A percentile compares a stretch with the other conserved stretches of the same genome.
phyloP scores from a whole-genome alignment of 2,113 vertebrate species.

The Azemiops feae region DNA sequence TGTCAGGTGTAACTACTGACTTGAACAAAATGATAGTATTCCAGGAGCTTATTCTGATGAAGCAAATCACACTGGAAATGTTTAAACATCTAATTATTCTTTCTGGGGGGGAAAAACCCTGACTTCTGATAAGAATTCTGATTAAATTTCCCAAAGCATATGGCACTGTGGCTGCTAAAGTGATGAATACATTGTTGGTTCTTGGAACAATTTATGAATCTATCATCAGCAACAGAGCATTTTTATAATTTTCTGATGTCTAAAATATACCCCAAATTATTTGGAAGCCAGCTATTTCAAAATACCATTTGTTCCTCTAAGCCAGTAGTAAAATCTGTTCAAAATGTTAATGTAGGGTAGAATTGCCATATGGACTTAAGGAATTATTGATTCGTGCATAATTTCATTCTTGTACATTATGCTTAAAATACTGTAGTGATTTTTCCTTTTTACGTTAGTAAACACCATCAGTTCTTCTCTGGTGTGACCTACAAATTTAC shows the following conservation, averaged over 20 bases:
- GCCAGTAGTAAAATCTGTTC: slow-evolving; percentile 36
- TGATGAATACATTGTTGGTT: slow-evolving; percentile 32
- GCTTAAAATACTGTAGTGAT: background rate
- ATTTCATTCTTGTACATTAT: background rate
- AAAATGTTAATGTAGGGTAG: slow-evolving; percentile 25
- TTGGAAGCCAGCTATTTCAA: slow-evolving; percentile 25
- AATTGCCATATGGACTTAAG: slow-evolving; percentile 16
- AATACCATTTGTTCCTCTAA: slow-evolving; percentile 26
- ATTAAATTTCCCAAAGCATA: slow-evolving; percentile 59
- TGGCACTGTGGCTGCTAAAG: slow-evolving; percentile 24
- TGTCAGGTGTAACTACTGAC: slow-evolving; percentile 60
- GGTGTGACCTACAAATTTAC: background rate
- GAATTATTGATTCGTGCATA: background rate
- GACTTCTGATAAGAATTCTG: slow-evolving; percentile 61
- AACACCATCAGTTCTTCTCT: background rate
- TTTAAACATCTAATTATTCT: slow-evolving; percentile 65
- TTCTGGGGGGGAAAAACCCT: slow-evolving; percentile 49
- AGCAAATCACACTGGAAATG: slow-evolving; percentile 53
- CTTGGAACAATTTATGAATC: slow-evolving; percentile 15
- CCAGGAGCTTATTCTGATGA: slow-evolving; percentile 64
- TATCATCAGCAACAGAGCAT: background rate
- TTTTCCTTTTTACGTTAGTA: background rate
- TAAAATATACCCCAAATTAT: background rate
- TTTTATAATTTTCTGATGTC: slow-evolving; percentile 33
- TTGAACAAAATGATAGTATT: slow-evolving; percentile 61